Evolutionary conservation across 2,797 vertebrate species (phyloP).

Genomic region (Pyrocephalus nanus): DNA sequence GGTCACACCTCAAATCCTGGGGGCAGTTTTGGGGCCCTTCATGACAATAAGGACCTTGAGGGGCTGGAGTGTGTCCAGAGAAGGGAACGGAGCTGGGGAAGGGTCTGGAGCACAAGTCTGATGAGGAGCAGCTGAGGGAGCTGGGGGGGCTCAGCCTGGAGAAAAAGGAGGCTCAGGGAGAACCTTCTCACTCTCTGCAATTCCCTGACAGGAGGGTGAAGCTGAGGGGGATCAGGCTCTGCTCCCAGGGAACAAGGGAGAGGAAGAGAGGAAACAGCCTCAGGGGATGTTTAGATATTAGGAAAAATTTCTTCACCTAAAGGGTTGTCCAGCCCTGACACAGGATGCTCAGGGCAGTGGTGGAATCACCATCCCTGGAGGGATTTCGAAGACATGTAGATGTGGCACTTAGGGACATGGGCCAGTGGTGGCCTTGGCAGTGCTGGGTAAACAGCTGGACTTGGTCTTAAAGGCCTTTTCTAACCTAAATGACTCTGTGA

Average conservation of each 20-base stretch:
- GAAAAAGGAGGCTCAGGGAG: too few relatives aligned
- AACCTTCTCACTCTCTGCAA: too few relatives aligned
- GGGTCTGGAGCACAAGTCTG: too few relatives aligned
- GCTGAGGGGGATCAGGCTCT: too few relatives aligned
- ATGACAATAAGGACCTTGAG: not conserved
- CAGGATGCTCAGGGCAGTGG: not conserved
- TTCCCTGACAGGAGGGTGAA: too few relatives aligned
- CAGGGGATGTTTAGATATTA: not conserved
- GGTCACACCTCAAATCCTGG: rapidly evolving
- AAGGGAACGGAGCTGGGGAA: not conserved
- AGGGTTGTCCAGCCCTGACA: not conserved
- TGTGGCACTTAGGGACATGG: rapidly evolving
- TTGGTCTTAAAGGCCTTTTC: not conserved
- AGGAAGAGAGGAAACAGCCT: not conserved
- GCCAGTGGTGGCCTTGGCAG: not conserved
- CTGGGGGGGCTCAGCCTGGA: too few relatives aligned
- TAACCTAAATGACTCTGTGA: not conserved
- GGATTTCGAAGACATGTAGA: rapidly evolving
- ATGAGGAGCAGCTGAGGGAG: too few relatives aligned
- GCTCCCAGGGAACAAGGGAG: too few relatives aligned
- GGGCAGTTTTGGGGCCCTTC: not conserved
- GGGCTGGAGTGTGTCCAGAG: not conserved
- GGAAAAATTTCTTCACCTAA: not conserved
- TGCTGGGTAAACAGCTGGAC: not conserved
- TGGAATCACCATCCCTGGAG: too few relatives aligned